Evolutionary conservation across 2,113 vertebrate species (phyloP).

Genomic region (Brachyhypopomus gauderio): DNA sequence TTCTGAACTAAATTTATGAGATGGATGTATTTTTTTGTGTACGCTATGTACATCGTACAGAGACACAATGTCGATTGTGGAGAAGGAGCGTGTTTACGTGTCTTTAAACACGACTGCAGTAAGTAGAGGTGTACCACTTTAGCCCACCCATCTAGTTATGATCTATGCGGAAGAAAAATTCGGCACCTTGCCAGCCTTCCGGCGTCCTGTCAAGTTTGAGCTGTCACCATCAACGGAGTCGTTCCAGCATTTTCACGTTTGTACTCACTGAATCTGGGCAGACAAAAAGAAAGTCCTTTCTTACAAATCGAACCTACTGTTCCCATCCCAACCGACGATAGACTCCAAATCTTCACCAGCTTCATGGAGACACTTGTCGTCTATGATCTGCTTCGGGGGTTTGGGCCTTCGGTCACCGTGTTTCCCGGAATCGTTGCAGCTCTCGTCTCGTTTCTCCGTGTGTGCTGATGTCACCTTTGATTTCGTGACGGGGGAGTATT

Average conservation of each 20-base stretch:
- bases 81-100: no score
- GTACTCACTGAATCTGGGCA: constrained; percentile 13
- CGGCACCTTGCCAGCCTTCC: constrained; percentile 4
- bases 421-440: constrained; percentile 29
- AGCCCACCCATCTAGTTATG: neutral
- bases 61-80: no score
- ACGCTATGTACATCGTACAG: no score
- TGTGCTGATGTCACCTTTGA: constrained; percentile 39
- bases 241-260: constrained; percentile 6
- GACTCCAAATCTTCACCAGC: constrained; percentile 19
- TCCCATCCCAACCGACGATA: constrained; percentile 33
- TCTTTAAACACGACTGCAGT: neutral
- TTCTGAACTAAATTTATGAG: no score
- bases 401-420: constrained; percentile 41
- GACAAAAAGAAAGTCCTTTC: constrained; percentile 17
- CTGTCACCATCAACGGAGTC: constrained; percentile 11
- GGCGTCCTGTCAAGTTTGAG: constrained; percentile 22
- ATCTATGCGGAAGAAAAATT: neutral
- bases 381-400: constrained; percentile 28
- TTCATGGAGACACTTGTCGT: constrained; percentile 19
- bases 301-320: constrained; percentile 30
- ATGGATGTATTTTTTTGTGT: no score
- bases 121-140: neutral
- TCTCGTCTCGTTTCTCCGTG: constrained; percentile 44
- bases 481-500: constrained; percentile 36